Conservation (phyloP, 2,113 vertebrate species). For the Oenanthe oenanthe region DNA sequence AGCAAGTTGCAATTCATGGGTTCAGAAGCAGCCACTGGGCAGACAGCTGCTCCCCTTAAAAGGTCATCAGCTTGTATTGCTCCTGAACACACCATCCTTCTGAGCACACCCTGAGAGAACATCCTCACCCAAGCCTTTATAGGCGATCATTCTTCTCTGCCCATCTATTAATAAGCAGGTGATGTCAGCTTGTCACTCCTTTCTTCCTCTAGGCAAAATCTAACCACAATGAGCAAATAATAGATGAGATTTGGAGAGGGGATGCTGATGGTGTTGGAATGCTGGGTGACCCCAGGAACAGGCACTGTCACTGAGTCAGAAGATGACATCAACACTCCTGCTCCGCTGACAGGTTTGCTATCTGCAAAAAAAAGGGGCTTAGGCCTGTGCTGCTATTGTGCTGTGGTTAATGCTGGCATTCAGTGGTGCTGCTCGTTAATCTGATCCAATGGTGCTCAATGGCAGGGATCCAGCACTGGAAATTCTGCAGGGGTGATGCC, state of each 20-base stretch:
- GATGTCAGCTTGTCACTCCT: slow-evolving; percentile 65
- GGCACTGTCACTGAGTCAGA: slow-evolving; percentile 79
- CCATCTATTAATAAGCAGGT: slow-evolving; percentile 59
- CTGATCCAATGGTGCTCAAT: slow-evolving; percentile 75
- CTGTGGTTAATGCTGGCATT: slow-evolving; percentile 81
- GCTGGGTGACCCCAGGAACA: slow-evolving; percentile 72
- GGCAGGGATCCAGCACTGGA: slow-evolving; percentile 68
- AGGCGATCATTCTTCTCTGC: slow-evolving; percentile 22
- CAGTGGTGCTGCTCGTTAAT: slow-evolving; percentile 75
- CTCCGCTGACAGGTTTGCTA: slow-evolving; percentile 77
- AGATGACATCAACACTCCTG: slow-evolving; percentile 80
- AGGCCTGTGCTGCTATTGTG: slow-evolving; percentile 79
- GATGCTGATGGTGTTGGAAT: slow-evolving; percentile 74
- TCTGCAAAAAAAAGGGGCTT: slow-evolving; percentile 66
- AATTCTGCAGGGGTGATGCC: slow-evolving; percentile 57
- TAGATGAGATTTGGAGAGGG: slow-evolving; percentile 54
- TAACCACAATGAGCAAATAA: slow-evolving; percentile 69
- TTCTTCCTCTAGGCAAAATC: slow-evolving; percentile 54
- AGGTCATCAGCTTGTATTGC: not conserved
- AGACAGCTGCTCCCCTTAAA: slow-evolving; percentile 8
- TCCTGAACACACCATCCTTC: not conserved
- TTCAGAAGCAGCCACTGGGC: not conserved
- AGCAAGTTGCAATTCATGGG: not conserved
- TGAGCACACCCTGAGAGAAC: not conserved
- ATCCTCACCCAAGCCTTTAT: not conserved